phyloP scores from a whole-genome alignment of 2,113 vertebrate species.

The Hipposideros armiger region DNA sequence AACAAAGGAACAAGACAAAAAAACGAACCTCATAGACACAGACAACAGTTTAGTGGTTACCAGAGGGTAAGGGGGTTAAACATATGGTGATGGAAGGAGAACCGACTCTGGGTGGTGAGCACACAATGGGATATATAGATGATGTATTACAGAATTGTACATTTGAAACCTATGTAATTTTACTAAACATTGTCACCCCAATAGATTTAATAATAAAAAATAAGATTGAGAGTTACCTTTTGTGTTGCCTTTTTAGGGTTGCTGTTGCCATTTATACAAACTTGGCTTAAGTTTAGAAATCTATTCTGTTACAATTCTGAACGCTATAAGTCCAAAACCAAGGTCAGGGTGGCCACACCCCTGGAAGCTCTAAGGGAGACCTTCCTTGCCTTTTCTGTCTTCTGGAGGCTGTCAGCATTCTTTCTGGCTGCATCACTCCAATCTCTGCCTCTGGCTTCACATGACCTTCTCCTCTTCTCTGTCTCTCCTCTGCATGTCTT shows the following conservation, averaged over 20 bases:
- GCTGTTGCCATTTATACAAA: not conserved
- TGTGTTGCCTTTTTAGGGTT: not conserved
- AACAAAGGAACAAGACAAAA: too few relatives aligned
- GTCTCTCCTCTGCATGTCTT: not conserved
- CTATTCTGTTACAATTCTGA: not conserved
- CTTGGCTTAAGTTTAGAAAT: not conserved
- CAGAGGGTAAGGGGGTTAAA: too few relatives aligned
- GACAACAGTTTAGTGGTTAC: too few relatives aligned
- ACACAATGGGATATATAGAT: too few relatives aligned
- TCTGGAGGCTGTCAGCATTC: not conserved
- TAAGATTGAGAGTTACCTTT: not conserved
- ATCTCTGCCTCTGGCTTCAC: not conserved
- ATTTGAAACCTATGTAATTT: too few relatives aligned
- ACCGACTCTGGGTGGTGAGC: too few relatives aligned
- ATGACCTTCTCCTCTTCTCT: not conserved
- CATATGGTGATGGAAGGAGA: too few relatives aligned
- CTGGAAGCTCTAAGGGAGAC: too few relatives aligned
- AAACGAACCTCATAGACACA: too few relatives aligned
- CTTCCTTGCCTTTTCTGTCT: not conserved
- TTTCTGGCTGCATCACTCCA: rapidly evolving
- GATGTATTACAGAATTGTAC: too few relatives aligned
- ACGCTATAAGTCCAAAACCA: not conserved
- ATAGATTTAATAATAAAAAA: too few relatives aligned
- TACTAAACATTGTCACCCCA: too few relatives aligned
- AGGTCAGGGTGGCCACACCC: rapidly evolving